A percentile compares a stretch with the other conserved stretches of the same genome.
Evolutionary conservation across 2,888 invertebrate genomes (phyloP).

Genomic region (Bombylius major): DNA sequence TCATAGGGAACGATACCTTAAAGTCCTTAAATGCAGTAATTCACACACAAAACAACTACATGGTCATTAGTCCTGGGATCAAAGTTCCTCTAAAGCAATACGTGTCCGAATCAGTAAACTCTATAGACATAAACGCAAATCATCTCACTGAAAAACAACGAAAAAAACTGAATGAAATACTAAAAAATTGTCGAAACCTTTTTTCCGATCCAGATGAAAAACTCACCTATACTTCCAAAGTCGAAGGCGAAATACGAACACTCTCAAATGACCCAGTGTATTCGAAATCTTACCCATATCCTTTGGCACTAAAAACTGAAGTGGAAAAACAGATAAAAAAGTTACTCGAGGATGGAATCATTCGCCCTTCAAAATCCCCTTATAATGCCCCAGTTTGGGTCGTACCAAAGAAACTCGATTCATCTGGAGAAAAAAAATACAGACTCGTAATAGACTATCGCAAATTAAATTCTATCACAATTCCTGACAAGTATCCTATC

Average conservation of each 20-base stretch:
- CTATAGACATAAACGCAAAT: too few species aligned
- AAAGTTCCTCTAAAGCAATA: too few species aligned
- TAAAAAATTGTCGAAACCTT: too few species aligned
- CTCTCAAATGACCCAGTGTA: neutral
- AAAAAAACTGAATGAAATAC: too few species aligned
- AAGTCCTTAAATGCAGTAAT: conserved; percentile 6
- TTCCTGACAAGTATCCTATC: conserved; percentile 1
- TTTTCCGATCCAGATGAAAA: neutral
- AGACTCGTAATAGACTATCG: conserved; percentile 8
- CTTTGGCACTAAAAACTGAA: neutral
- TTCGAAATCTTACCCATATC: neutral
- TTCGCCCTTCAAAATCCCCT: conserved; percentile 13
- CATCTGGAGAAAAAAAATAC: too few species aligned
- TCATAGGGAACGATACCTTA: conserved; percentile 9
- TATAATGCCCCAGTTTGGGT: conserved; percentile 12
- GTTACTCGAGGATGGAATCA: conserved; percentile 1
- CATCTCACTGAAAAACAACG: too few species aligned
- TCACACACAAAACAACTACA: conserved; percentile 5
- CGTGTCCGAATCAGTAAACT: too few species aligned
- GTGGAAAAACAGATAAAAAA: neutral
- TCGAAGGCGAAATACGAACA: neutral
- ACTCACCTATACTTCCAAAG: neutral
- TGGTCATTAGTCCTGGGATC: conserved; percentile 1
- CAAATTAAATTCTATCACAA: neutral
- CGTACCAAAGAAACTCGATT: neutral